Evolutionary conservation across 2,797 vertebrate species (phyloP), one percentile per base, ranked within the genome.

Genomic region (Poecilia velifera): DNA sequence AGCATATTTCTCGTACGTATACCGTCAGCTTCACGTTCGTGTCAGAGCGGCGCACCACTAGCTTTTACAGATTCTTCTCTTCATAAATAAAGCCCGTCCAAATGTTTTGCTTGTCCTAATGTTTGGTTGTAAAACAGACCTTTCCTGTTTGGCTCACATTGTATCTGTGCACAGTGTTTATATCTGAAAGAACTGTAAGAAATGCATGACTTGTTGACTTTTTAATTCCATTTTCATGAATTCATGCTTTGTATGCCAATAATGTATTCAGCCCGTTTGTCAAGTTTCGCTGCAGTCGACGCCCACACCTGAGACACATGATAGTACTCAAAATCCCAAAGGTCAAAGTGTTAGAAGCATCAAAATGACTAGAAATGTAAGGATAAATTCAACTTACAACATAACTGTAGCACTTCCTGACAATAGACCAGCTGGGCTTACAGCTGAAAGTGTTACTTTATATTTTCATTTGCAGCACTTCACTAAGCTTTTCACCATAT

Each of bases 1-100:
- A 0, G 97, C 98, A 0, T 99, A 98, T 70, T 94, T 95, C 74
- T 99, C 98, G 98, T 99, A 95, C 92, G 98, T 99, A 91, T 78
- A 4, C 76, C 7, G 1, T 45, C 18, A 1, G 8, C 6, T 34
- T 66, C 1, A 49, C 41, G 51, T 76, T 41, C 28, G 46, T 46
- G 9, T 34, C 28, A 47, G 66, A 55, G 14, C 28, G 28, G 22
- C 16, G 7, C 25, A 18, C 22, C 7, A n/a, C 22, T 12, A 59
- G 2, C n/a, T 46, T 22, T 20, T 20, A 3, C 2, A 1, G 14
- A 72, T 77, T 47, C 8, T 28, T 77, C 31, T 16, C 68, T 79
- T 41, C 9, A 72, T 72, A 10, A 4, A 46, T 28, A 51, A 41
- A 28, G 5, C 1, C 41, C 2, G 22, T 45, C 22, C 39, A 22